These are phyloP conservation scores for Leptinotarsa undecemlineata DNA, from an alignment of 1,140 invertebrate genomes.

Conservation along the genomic window DNA sequence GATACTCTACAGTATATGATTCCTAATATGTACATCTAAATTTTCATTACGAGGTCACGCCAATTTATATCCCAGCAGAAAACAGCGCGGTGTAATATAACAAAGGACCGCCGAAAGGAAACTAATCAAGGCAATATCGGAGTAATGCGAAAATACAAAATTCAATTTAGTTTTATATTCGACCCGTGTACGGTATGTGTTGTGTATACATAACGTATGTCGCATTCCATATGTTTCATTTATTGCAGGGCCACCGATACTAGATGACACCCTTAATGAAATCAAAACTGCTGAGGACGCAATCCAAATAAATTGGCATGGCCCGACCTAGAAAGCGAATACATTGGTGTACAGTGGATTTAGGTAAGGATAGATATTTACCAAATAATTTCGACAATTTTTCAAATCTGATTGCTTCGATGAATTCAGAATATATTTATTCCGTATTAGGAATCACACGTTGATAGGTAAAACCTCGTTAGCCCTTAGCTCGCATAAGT, in stretches of 20 bases:
- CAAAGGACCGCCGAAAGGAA: background rate
- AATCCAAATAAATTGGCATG: slow-evolving; percentile 34
- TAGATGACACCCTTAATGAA: slow-evolving; percentile 51
- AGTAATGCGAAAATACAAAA: slow-evolving; percentile 45
- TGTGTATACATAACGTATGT: slow-evolving; percentile 32
- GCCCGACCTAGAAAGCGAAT: background rate
- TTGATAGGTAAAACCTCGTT: too few species aligned
- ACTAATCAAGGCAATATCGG: slow-evolving; percentile 29
- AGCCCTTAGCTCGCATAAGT: too few species aligned
- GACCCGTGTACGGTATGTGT: slow-evolving; percentile 30
- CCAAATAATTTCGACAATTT: too few species aligned
- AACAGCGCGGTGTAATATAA: too few species aligned
- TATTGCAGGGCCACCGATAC: slow-evolving; percentile 41
- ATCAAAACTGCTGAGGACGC: slow-evolving; percentile 42
- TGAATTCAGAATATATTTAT: too few species aligned
- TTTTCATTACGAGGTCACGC: too few species aligned
- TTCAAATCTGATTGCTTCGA: too few species aligned
- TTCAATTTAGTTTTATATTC: slow-evolving; percentile 49
- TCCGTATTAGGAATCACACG: too few species aligned
- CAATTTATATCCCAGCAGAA: too few species aligned
- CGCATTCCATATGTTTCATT: slow-evolving; percentile 43
- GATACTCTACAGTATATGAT: too few species aligned
- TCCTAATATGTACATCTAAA: too few species aligned
- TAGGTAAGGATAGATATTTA: background rate
- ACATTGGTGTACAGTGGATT: background rate